Evolutionary conservation across 2,113 vertebrate species (phyloP), one percentile per base, ranked within the genome.

Genomic region (Scophthalmus maximus): DNA sequence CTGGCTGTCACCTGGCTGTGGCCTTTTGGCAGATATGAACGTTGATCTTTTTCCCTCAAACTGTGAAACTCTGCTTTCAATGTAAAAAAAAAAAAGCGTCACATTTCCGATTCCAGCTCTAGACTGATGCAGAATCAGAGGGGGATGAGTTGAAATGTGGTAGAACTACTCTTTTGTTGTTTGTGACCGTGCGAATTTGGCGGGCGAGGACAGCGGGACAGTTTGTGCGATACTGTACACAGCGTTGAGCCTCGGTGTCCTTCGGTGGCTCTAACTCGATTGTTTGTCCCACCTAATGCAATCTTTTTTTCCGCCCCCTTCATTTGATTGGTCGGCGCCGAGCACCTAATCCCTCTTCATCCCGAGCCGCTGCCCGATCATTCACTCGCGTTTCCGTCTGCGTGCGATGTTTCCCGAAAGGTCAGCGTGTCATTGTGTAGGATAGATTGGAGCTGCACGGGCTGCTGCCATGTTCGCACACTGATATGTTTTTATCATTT

Each of bases 291-390:
- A 68, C 50, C 82, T 77, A 80, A 91, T 84, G 62, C 76, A 80
- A 83, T 85, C n/a, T n/a, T n/a, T n/a, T 81, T 77, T 56, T 86
- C 86, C 83, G 67, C 60, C 78, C 76, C 78, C 81, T 85, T 82
- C 68, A 84, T 91, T 90, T 83, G 82, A 91, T 91, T 85, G 88
- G 76, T 8, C 75, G 23, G 76, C 55, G 7, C 32, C 1, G 64
- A 71, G 75, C 22, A 53, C 50, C 52, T 89, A 88, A 90, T 91
- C 82, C 81, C 40, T 88, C 84, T 84, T 88, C 86, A 68, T 86
- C 82, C 79, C 9, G 50, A 4, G 68, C 56, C 29, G 80, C 59
- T 23, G 46, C 68, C n/a, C 50, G 50, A 79, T 79, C 69, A 61
- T 72, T 78, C 69, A 18, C 68, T 55, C 52, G 60, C 17, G 57